Evolutionary conservation across 2,113 vertebrate genomes (phyloP).

Genomic region (Menidia beryllina): DNA sequence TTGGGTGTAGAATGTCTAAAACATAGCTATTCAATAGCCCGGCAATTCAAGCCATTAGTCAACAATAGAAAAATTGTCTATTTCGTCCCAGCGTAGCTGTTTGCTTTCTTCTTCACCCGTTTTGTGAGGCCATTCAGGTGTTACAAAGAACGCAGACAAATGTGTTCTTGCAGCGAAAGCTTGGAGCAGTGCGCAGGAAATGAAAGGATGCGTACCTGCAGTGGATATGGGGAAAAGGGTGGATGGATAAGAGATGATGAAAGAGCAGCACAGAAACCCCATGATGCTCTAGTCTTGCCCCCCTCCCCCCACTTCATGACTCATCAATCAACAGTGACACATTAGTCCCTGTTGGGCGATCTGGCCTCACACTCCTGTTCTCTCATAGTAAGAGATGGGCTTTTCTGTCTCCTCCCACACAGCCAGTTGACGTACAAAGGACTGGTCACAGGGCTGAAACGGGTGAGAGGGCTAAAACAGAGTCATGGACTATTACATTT

Average conservation of each 20-base stretch:
- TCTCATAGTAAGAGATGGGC: slow-evolving; percentile 32
- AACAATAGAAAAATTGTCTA: slow-evolving; percentile 14
- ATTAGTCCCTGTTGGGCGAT: slow-evolving; percentile 40
- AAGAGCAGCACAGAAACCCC: slow-evolving; percentile 35
- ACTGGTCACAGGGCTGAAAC: slow-evolving; percentile 22
- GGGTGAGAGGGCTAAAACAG: slow-evolving; percentile 20
- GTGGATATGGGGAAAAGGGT: neutral
- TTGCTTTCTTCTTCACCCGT: slow-evolving; percentile 7
- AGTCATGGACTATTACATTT: slow-evolving; percentile 22
- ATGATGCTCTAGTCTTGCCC: slow-evolving; percentile 22
- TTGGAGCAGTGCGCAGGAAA: slow-evolving; percentile 21
- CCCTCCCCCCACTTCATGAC: slow-evolving; percentile 18
- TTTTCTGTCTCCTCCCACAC: slow-evolving; percentile 22
- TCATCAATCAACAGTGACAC: slow-evolving; percentile 62
- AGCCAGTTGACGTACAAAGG: slow-evolving; percentile 5
- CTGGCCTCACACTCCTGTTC: slow-evolving; percentile 5
- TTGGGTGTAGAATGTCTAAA: slow-evolving; percentile 35
- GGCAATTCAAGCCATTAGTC: slow-evolving; percentile 43
- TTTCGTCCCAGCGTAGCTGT: slow-evolving; percentile 40
- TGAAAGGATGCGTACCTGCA: slow-evolving; percentile 15
- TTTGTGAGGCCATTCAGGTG: slow-evolving; percentile 45
- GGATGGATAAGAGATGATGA: slow-evolving; percentile 50
- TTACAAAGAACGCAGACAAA: slow-evolving; percentile 25
- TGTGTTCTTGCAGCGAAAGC: slow-evolving; percentile 10
- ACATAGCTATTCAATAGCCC: slow-evolving; percentile 19